These are phyloP conservation scores for Cavia porcellus DNA, from an alignment of 2,113 vertebrate species.

Conservation along the genomic window DNA sequence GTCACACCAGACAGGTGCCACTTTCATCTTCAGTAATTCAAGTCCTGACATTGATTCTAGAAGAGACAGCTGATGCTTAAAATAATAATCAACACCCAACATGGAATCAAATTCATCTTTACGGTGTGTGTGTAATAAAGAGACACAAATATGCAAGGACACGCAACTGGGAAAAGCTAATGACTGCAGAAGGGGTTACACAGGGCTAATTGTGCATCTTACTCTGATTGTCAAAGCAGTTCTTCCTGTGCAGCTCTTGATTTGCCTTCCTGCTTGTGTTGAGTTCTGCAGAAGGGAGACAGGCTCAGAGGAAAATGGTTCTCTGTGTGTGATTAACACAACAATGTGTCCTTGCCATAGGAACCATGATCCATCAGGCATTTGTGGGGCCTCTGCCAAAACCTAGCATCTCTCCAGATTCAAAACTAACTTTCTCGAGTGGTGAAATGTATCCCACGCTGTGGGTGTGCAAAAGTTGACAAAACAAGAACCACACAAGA, in stretches of 20 bases:
- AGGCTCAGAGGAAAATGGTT: neutral
- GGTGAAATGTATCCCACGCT: neutral
- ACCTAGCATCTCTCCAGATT: conserved; percentile 11
- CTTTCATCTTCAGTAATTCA: neutral
- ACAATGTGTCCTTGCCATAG: neutral
- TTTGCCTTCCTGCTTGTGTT: neutral
- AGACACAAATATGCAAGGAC: neutral
- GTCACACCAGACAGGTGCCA: neutral
- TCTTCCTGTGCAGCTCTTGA: neutral
- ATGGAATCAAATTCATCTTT: neutral
- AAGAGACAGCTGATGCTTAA: neutral
- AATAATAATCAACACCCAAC: neutral
- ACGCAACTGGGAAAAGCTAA: neutral
- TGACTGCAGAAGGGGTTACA: neutral
- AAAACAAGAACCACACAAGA: conserved; percentile 2
- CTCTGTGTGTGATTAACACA: neutral
- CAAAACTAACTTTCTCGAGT: conserved; percentile 34
- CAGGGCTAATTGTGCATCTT: too few relatives aligned
- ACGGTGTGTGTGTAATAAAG: neutral
- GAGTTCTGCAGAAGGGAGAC: neutral
- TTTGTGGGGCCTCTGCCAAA: neutral
- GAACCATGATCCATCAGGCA: neutral
- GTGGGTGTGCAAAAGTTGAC: neutral
- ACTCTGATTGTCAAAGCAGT: neutral
- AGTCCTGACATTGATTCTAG: neutral